Evolutionary conservation across 2,797 vertebrate genomes (phyloP).

Genomic region (Sternotherus odoratus): DNA sequence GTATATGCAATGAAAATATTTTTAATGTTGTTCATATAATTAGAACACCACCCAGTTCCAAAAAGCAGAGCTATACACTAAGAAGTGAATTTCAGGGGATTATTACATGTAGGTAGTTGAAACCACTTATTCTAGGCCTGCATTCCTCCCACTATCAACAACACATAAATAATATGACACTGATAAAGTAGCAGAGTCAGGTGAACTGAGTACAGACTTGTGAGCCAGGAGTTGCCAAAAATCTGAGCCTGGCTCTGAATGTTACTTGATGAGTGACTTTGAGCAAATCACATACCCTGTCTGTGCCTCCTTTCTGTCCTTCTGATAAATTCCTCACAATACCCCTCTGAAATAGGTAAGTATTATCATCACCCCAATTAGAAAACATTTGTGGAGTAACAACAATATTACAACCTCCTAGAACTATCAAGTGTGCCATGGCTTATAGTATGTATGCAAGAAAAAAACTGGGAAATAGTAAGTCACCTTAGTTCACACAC

Average conservation of each 20-base stretch:
- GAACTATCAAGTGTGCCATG: not conserved
- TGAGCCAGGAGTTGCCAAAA: not conserved
- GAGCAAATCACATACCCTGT: not conserved
- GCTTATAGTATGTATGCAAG: not conserved
- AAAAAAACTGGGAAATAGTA: not conserved
- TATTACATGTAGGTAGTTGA: not conserved
- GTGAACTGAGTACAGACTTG: not conserved
- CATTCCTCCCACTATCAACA: not conserved
- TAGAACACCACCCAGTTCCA: not conserved
- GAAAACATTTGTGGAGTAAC: not conserved
- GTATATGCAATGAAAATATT: not conserved
- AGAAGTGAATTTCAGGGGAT: not conserved
- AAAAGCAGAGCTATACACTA: not conserved
- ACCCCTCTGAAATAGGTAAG: not conserved
- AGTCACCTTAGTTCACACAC: not conserved
- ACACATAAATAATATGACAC: not conserved
- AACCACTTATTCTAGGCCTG: not conserved
- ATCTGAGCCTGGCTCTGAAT: not conserved
- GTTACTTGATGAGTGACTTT: not conserved
- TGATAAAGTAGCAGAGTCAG: not conserved
- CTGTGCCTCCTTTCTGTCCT: not conserved
- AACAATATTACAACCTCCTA: not conserved
- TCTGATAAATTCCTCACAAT: not conserved
- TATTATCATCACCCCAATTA: not conserved
- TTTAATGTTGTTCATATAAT: not conserved